These are phyloP conservation scores for Characodon lateralis DNA, from an alignment of 2,797 vertebrate species.

Conservation along the genomic window DNA sequence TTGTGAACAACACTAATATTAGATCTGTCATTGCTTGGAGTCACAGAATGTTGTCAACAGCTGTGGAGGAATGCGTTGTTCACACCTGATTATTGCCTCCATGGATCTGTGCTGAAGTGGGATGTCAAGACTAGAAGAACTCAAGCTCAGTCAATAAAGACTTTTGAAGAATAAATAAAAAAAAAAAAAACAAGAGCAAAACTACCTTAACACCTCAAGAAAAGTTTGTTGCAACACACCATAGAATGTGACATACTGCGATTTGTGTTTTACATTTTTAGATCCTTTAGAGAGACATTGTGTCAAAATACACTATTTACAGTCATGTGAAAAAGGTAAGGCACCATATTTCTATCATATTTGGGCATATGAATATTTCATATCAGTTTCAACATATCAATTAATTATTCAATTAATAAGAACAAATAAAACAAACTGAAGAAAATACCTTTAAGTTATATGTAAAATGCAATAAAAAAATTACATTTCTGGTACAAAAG, in stretches of 20 bases:
- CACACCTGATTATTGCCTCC: conserved; percentile 14
- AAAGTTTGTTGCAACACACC: not conserved
- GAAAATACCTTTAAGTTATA: not conserved
- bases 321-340: not conserved
- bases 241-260: not conserved
- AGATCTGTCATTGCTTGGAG: not conserved
- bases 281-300: not conserved
- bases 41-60: not conserved
- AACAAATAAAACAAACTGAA: not conserved
- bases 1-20: not conserved
- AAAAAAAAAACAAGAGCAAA: not conserved
- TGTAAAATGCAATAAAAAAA: not conserved
- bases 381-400: not conserved
- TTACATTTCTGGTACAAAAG: not conserved
- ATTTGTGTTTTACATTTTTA: not conserved
- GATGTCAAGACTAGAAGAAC: conserved; percentile 5
- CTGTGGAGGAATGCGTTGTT: conserved; percentile 6
- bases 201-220: not conserved
- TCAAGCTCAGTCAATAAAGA: conserved; percentile 14
- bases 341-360: not conserved
- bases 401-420: not conserved
- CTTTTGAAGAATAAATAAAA: conserved; percentile 1
- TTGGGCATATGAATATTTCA: not conserved
- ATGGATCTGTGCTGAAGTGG: conserved; percentile 20
- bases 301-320: not conserved